A percentile compares a stretch with the other conserved stretches of the same genome.
Conservation (phyloP, 2,888 invertebrate genomes). For the Mylabris sibirica region DNA sequence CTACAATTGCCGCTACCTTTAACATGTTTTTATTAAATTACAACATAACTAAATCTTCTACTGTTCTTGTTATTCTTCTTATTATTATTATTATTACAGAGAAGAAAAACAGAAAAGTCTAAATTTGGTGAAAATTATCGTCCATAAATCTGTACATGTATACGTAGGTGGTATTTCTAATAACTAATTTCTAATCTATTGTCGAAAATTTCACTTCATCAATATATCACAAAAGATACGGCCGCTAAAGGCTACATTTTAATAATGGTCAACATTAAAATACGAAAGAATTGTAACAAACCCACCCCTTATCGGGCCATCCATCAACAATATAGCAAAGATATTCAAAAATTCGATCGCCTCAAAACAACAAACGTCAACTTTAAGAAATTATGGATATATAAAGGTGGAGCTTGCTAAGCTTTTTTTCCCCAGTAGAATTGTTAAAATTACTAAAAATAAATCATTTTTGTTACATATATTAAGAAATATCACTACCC, state of each 20-base stretch:
- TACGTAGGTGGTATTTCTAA: constrained; percentile 8
- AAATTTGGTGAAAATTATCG: background rate
- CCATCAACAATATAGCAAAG: constrained; percentile 17
- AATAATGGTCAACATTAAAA: constrained; percentile 6
- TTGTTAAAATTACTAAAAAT: constrained; percentile 5
- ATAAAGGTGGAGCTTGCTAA: background rate
- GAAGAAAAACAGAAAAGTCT: background rate
- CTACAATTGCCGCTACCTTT: background rate
- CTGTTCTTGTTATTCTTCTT: background rate
- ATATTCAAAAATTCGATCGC: constrained; percentile 18
- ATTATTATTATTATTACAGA: background rate
- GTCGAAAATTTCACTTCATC: background rate
- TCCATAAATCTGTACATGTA: background rate
- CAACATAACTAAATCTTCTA: background rate
- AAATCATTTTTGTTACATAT: constrained; percentile 9
- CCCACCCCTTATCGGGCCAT: constrained; percentile 20
- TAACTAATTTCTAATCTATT: background rate
- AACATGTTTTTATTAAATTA: background rate
- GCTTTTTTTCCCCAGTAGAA: background rate
- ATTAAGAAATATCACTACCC: constrained; percentile 14
- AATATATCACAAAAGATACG: background rate
- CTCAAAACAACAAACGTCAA: background rate
- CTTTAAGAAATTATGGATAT: constrained; percentile 3
- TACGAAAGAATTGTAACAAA: constrained; percentile 11
- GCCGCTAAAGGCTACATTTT: constrained; percentile 4